phyloP scores from a whole-genome alignment of 2,797 vertebrate genomes.

The Balearica regulorum region DNA sequence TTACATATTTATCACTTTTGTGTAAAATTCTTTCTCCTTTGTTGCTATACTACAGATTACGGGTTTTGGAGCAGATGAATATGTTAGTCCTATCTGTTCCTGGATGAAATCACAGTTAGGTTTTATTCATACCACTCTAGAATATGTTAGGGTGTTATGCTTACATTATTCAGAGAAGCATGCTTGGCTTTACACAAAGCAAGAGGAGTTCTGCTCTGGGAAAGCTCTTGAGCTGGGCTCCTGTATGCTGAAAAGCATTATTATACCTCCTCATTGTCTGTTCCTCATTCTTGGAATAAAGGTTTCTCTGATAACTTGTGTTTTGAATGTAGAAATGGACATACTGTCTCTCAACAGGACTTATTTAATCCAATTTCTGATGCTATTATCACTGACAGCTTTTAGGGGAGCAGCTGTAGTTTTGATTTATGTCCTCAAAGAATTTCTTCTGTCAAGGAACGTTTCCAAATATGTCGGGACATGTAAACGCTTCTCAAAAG shows the following conservation, averaged over 20 bases:
- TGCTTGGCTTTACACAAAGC: neutral
- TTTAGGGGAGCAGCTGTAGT: conserved; percentile 69
- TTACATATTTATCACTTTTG: neutral
- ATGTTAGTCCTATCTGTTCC: neutral
- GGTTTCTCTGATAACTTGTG: neutral
- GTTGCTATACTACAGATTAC: neutral
- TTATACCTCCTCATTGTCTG: neutral
- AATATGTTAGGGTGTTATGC: neutral
- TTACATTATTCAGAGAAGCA: neutral
- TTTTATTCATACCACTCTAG: neutral
- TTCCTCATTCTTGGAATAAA: neutral
- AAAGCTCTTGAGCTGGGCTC: neutral
- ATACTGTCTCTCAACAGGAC: conserved; percentile 51
- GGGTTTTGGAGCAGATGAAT: neutral
- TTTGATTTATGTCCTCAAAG: conserved; percentile 74
- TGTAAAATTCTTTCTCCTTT: neutral
- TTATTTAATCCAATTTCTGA: conserved; percentile 65
- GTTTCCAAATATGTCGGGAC: conserved; percentile 54
- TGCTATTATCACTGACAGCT: conserved; percentile 70
- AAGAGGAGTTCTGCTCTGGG: neutral
- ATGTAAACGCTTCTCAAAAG: conserved; percentile 63
- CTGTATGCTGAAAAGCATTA: neutral
- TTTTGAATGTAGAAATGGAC: conserved; percentile 63
- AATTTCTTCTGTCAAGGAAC: conserved; percentile 69
- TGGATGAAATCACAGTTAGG: neutral